phyloP scores from a whole-genome alignment of 2,888 invertebrate species.

The Agonopterix alstromeriana region DNA sequence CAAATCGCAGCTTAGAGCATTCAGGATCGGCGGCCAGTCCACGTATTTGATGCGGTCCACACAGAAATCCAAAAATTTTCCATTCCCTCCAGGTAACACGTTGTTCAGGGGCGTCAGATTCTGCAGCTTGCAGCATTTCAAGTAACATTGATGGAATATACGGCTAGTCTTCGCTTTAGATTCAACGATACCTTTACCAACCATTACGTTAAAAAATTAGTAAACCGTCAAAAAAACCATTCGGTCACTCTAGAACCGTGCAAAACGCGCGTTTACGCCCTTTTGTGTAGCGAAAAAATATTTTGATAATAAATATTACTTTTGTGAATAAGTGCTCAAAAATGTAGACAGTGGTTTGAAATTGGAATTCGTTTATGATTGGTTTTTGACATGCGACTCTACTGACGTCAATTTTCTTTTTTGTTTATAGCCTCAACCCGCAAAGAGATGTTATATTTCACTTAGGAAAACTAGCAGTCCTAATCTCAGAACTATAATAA shows the following conservation, averaged over 20 bases:
- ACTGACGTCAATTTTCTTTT: too few species aligned
- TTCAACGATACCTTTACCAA: conserved; percentile 59
- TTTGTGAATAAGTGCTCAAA: conserved; percentile 39
- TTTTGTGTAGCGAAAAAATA: conserved; percentile 24
- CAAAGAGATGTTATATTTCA: too few species aligned
- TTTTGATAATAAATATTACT: conserved; percentile 32
- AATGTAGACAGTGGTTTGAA: conserved; percentile 41
- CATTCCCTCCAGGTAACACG: conserved; percentile 61
- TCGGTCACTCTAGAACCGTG: conserved; percentile 21
- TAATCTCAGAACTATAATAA: too few species aligned
- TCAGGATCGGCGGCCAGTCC: conserved; percentile 86
- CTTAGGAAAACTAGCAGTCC: too few species aligned
- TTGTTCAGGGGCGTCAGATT: conserved; percentile 57
- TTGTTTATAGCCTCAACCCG: too few species aligned
- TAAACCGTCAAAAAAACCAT: conserved; percentile 42
- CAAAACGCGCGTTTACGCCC: conserved; percentile 19
- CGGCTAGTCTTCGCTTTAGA: conserved; percentile 45
- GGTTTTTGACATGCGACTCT: conserved; percentile 4
- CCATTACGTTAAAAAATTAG: conserved; percentile 44
- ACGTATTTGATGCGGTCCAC: conserved; percentile 85
- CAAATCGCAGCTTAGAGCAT: conserved; percentile 83
- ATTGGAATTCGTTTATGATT: conserved; percentile 35
- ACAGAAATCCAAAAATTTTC: conserved; percentile 80
- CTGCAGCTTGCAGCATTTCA: conserved; percentile 70
- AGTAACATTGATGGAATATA: conserved; percentile 68